Percentiles rank a stretch among this genome's conserved stretches.
These are phyloP conservation scores for Crotalus helleri DNA, from an alignment of 2,113 vertebrate genomes.

Conservation along the genomic window DNA sequence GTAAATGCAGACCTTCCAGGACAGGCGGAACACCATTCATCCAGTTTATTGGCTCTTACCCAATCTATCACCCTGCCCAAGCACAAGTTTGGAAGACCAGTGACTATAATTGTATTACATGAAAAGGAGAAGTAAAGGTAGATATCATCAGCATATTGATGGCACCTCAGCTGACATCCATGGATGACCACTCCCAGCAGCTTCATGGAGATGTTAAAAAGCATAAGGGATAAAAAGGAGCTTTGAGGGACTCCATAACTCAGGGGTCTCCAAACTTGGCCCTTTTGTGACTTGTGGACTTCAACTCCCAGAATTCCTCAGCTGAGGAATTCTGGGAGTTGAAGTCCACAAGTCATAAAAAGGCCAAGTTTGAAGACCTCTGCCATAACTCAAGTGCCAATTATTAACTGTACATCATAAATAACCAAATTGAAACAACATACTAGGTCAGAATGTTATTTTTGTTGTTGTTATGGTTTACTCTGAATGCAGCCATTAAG, in stretches of 20 bases:
- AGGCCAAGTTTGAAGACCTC: no score
- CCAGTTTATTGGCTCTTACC: neutral
- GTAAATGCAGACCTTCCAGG: neutral
- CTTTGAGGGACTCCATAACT: neutral
- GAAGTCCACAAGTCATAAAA: no score
- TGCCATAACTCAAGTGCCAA: neutral
- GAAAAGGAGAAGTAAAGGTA: neutral
- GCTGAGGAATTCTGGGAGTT: no score
- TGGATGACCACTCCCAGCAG: neutral
- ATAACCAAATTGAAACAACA: neutral
- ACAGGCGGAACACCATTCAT: neutral
- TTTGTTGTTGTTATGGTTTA: neutral
- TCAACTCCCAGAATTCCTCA: no score
- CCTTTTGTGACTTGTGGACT: no score
- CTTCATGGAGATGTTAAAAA: neutral
- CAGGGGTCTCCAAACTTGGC: neutral
- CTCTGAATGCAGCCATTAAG: neutral
- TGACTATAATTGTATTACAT: neutral
- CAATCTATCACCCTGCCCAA: neutral
- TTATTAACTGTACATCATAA: neutral
- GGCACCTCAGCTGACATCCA: neutral
- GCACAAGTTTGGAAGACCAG: neutral
- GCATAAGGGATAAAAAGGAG: neutral
- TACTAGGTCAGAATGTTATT: neutral
- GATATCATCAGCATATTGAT: neutral